Evolutionary conservation across 2,888 invertebrate genomes (phyloP), one percentile per base, ranked within the genome.

Genomic region (Sphaerophoria taeniata): DNA sequence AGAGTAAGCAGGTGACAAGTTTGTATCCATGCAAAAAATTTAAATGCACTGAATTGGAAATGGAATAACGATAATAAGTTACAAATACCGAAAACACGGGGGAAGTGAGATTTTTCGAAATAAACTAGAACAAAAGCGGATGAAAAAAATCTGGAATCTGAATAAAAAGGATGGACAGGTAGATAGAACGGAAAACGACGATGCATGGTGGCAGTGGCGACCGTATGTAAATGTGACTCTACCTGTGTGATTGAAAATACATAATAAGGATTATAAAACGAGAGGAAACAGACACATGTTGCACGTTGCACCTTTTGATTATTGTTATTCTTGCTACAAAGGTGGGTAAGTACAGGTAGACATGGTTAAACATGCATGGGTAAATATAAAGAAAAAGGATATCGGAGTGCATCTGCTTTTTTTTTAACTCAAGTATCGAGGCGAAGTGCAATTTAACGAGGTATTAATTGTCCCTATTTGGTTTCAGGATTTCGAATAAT

Each of bases 221-320:
- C 45, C 60, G 47, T 47, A 60, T 75, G 47, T 70, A 63, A 76
- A 81, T 78, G 75, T 34, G 61, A 67, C 51, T 61, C 61, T 80
- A 85, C 84, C 84, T 85, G 84, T 72, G 84, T 85, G 84, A 80
- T 80, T 79, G 45, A 70, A 78, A 69, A 53, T 67, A 31, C n/a
- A n/a, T 36, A 43, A 70, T 24, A 24, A 33, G 70, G 63, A 85
- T 72, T 76, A 85, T 72, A 73, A 76, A 70, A 72, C 47, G 71
- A 75, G 75, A 56, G 33, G 24, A n/a, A 34, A 81, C 43, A 9
- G 43, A 12, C 85, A 81, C 81, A 81, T 85, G 85, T 85, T 85
- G 85, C 81, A 77, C 65, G 43, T 77, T 39, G 24, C 24, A 24
- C 24, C 24, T 24, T 24, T 24, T 24, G 24, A 1, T 56, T 67